Percentiles rank a stretch among this genome's conserved stretches.
Conservation (phyloP, 2,888 invertebrate genomes). For the Liopterus haemorrhoidalis region DNA sequence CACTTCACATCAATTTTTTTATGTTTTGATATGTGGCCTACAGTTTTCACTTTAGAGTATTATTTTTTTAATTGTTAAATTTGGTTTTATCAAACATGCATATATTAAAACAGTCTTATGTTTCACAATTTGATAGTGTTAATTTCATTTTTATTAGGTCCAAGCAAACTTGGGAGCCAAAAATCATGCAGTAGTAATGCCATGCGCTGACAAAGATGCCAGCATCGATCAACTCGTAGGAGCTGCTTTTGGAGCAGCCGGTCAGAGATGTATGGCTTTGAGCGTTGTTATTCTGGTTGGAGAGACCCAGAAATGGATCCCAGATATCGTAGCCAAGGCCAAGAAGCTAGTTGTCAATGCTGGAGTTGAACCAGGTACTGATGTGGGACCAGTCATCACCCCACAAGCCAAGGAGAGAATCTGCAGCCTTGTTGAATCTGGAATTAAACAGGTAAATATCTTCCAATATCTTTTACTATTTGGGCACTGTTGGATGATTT, state of each 20-base stretch:
- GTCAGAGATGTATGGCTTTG: slow-evolving; percentile 98
- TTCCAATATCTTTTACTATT: no score
- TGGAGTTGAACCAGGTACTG: slow-evolving; percentile 73
- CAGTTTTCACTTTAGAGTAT: no score
- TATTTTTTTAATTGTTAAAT: no score
- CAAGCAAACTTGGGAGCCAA: slow-evolving; percentile 99
- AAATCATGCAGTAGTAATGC: slow-evolving; percentile 95
- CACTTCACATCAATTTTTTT: no score
- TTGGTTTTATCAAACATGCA: no score
- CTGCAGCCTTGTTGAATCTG: slow-evolving; percentile 71
- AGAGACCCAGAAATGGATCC: slow-evolving; percentile 88
- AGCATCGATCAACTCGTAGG: slow-evolving; percentile 84
- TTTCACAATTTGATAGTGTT: no score
- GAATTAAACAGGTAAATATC: slow-evolving; percentile 48
- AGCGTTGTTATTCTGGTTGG: slow-evolving; percentile 90
- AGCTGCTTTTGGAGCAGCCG: slow-evolving; percentile 98
- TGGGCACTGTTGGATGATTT: no score
- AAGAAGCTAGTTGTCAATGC: slow-evolving; percentile 86
- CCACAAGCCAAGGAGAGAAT: slow-evolving; percentile 84
- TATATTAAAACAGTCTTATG: no score
- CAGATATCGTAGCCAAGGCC: slow-evolving; percentile 80
- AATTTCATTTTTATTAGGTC: no score
- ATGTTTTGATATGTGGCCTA: no score
- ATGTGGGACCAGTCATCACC: slow-evolving; percentile 91
- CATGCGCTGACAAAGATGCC: slow-evolving; percentile 96